phyloP scores from a whole-genome alignment of 2,797 vertebrate species.

The Eidolon dupreanum region DNA sequence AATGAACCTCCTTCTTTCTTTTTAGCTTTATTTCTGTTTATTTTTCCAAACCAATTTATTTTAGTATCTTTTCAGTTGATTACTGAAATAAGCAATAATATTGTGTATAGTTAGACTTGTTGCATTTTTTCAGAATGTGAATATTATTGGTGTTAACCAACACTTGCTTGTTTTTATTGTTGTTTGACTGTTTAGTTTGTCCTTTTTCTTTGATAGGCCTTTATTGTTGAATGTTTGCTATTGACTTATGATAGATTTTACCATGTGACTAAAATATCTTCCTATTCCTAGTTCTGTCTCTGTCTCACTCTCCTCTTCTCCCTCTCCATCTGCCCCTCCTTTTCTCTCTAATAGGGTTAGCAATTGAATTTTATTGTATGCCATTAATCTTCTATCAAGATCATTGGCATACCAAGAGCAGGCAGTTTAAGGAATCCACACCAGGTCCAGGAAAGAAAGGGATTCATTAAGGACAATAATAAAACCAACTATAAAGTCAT shows the following conservation, averaged over 20 bases:
- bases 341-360: background rate
- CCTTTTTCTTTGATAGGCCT: background rate
- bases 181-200: background rate
- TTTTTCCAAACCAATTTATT: background rate
- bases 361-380: background rate
- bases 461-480: slow-evolving; percentile 27
- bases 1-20: background rate
- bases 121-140: background rate
- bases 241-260: background rate
- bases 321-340: background rate
- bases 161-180: background rate
- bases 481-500: slow-evolving; percentile 29
- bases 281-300: background rate
- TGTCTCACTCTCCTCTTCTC: background rate
- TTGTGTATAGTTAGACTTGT: background rate
- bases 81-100: background rate
- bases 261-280: background rate
- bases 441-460: background rate
- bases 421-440: background rate
- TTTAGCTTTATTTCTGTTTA: background rate
- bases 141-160: background rate
- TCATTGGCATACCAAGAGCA: background rate
- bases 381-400: background rate
- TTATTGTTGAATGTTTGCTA: background rate
- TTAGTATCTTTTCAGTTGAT: background rate